Base-by-base conservation (phyloP, 2,113 vertebrate species). In the Callipepla californica region DNA sequence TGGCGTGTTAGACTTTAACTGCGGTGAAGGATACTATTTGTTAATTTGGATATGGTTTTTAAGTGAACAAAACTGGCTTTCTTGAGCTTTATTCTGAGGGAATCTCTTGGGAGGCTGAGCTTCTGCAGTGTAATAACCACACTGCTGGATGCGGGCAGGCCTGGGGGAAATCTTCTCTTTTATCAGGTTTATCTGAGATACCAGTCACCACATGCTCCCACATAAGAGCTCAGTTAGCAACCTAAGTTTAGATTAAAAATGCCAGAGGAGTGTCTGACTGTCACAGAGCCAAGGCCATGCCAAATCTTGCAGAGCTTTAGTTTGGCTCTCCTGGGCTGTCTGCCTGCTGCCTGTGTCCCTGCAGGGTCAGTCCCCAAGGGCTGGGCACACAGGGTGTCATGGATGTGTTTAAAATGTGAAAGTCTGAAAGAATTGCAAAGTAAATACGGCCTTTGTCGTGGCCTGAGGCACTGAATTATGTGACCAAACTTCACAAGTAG, bases 281-380 rank as follows among this genome's bases (percentile, higher is more conserved):
- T 44, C 16, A 36, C 36, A n/a, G 36, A 92, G 81, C 87, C 83
- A 82, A 69, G 90, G 32, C 7, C 57, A 34, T 0, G 0, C 45
- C 0, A 2, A 81, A 48, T n/a, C 44, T 26, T 38, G 59, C 30
- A 47, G 38, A 22, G 5, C 1, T 0, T 25, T 23, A 30, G 7
- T 38, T 67, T 42, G 83, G 30, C 32, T 48, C 55, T 89, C 42
- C 30, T 79, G 81, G 50, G 87, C 11, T 21, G 36, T 28, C 21
- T 22, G 8, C 30, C 51, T 40, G 30, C 51, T 55, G 18, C 13
- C 53, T 19, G 26, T 40, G 36, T 42, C 28, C 38, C 51, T 61
- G 11, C 40, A 67, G 44, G 65, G 19, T 19, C 25, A 22, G 57
- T 48, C 44, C 34, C 30, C 26, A 16, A 7, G 4, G 26, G 25